phyloP scores from a whole-genome alignment of 2,888 invertebrate genomes.

The Aquatica leii region DNA sequence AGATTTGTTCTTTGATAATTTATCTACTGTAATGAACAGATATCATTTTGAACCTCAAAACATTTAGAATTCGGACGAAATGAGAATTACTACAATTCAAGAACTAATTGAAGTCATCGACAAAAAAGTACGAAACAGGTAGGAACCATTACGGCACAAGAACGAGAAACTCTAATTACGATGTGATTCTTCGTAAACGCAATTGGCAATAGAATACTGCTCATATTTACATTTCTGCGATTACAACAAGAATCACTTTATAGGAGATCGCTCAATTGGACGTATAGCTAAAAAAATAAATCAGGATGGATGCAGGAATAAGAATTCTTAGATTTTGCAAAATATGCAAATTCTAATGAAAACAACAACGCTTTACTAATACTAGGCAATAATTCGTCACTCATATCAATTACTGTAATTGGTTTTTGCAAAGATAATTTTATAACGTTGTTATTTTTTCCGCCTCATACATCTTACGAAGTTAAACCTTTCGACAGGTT shows the following conservation, averaged over 20 bases:
- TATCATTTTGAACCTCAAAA: too few relatives aligned
- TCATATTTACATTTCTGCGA: slow-evolving; percentile 31
- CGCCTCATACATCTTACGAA: slow-evolving; percentile 35
- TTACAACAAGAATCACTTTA: slow-evolving; percentile 24
- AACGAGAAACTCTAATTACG: slow-evolving; percentile 43
- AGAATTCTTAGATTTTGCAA: slow-evolving; percentile 17
- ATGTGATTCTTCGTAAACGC: too few relatives aligned
- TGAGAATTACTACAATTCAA: slow-evolving; percentile 56
- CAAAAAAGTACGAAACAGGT: slow-evolving; percentile 49
- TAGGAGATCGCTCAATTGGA: slow-evolving; percentile 22
- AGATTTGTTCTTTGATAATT: slow-evolving; percentile 25
- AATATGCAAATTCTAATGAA: slow-evolving; percentile 40
- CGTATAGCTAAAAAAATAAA: slow-evolving; percentile 25
- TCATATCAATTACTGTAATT: slow-evolving; percentile 42
- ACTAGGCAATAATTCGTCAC: slow-evolving; percentile 20
- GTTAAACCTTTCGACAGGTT: slow-evolving; percentile 41
- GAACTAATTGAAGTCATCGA: slow-evolving; percentile 50
- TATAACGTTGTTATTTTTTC: background rate
- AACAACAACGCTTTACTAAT: slow-evolving; percentile 41
- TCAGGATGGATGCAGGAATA: slow-evolving; percentile 28
- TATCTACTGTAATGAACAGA: background rate
- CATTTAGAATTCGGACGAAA: slow-evolving; percentile 47
- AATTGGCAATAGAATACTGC: too few relatives aligned
- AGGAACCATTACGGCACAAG: slow-evolving; percentile 47
- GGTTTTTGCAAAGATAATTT: slow-evolving; percentile 29